Evolutionary conservation across 2,113 vertebrate species (phyloP).

Genomic region (Scopus umbretta): DNA sequence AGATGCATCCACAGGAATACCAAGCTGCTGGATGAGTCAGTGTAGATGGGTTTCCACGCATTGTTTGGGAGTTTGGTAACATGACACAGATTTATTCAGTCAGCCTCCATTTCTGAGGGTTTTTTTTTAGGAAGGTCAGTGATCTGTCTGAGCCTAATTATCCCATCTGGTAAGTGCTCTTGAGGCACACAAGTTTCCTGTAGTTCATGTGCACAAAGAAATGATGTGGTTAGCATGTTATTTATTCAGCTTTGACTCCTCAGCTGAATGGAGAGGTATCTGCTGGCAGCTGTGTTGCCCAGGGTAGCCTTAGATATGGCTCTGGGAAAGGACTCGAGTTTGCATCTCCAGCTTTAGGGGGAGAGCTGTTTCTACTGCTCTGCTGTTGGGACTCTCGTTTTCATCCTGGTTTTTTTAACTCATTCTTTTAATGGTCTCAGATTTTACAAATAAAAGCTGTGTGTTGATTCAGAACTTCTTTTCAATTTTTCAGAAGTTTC

Average conservation of each 20-base stretch:
- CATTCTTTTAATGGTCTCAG: not conserved
- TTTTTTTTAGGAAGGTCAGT: slow-evolving; percentile 49
- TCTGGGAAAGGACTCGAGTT: not conserved
- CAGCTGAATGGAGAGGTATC: not conserved
- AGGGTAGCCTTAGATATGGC: not conserved
- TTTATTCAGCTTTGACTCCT: not conserved
- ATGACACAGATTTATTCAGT: slow-evolving; percentile 24
- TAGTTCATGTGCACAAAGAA: not conserved
- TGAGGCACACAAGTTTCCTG: slow-evolving; percentile 1
- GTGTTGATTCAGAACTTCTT: not conserved
- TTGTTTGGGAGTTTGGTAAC: not conserved
- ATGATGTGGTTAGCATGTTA: not conserved
- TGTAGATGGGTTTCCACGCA: not conserved
- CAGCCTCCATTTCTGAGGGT: not conserved
- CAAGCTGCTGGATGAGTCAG: not conserved
- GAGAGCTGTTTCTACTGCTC: not conserved
- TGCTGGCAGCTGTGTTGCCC: not conserved
- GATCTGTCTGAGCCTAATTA: slow-evolving; percentile 47
- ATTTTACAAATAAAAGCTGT: not conserved
- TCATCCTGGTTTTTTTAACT: not conserved
- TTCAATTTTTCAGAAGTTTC: not conserved
- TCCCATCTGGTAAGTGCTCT: not conserved
- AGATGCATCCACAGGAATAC: not conserved
- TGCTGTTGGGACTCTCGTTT: not conserved
- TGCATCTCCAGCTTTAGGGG: not conserved